Evolutionary conservation across 2,888 invertebrate species (phyloP), one percentile per base, ranked within the genome.

Genomic region (Limnephilus lunatus): DNA sequence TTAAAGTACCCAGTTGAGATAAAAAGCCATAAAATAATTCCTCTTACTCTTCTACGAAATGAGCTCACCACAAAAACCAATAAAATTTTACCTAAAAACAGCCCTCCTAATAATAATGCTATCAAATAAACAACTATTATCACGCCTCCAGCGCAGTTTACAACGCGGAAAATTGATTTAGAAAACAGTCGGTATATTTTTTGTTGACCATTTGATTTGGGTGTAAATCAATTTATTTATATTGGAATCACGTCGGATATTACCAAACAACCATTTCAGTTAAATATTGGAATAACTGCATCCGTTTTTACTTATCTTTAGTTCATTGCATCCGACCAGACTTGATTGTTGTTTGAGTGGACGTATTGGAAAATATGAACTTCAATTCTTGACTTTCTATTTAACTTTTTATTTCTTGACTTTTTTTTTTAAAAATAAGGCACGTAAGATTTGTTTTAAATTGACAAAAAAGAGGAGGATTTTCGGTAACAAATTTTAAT

Each of bases 151-250:
- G 14, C 44, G 48, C n/a, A 86, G 86, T 86, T 86, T 86, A 86
- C 48, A 86, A 86, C 30, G 86, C 86, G 86, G 86, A 86, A 86
- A 86, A 86, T 86, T 44, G 86, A 15, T 86, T 83, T 86, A 86
- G 30, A 44, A 86, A 86, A 86, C 86, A 15, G 9, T 3, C n/a
- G 44, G 44, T n/a, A 44, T 44, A 44, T 86, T 86, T 86, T 86
- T 86, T 86, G n/a, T 25, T n/a, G n/a, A 14, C n/a, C 25, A 25
- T 39, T n/a, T 86, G 86, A 86, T 86, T 86, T 86, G 44, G 44
- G 48, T 44, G 14, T 86, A 44, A 86, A 86, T 86, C 86, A 68
- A n/a, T n/a, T 68, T 44, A 86, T 86, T 86, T 30, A 86, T 86
- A 86, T 86, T 86, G 7, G 86, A 44, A 86, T 39, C 86, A 86